Evolutionary conservation across 1,140 invertebrate species (phyloP).

Genomic region (Brachionus manjavacas): DNA sequence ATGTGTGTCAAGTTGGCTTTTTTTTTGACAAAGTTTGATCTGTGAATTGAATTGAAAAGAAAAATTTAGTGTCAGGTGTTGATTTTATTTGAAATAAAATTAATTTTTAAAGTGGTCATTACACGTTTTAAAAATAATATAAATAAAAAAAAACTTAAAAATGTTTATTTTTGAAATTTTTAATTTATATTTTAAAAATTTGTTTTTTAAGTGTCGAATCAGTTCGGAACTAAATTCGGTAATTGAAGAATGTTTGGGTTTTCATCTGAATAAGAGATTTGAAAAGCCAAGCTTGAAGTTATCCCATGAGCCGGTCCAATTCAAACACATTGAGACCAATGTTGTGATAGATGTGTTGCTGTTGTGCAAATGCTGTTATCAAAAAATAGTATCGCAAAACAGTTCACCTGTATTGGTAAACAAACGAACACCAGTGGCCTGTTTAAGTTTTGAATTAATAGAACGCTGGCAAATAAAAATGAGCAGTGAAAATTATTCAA

Average conservation of each 20-base stretch:
- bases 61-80: not conserved
- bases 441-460: not conserved
- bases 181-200: not conserved
- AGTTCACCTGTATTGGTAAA: not conserved
- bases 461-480: constrained; percentile 15
- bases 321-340: not conserved
- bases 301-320: not conserved
- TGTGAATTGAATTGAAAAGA: not conserved
- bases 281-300: not conserved
- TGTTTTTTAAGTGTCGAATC: not conserved
- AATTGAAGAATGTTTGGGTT: not conserved
- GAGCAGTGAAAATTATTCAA: not conserved
- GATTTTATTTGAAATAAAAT: not conserved
- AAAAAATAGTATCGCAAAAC: not conserved
- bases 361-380: not conserved
- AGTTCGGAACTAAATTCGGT: not conserved
- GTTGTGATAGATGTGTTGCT: not conserved
- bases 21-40: not conserved
- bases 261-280: not conserved
- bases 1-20: not conserved
- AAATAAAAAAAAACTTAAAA: no score
- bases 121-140: not conserved
- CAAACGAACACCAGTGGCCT: not conserved
- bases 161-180: no score
- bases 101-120: not conserved